These are phyloP conservation scores for Sanderia malayensis DNA, from an alignment of 30 jellyfish, hydroid and myxozoan genomes.

Conservation along the genomic window DNA sequence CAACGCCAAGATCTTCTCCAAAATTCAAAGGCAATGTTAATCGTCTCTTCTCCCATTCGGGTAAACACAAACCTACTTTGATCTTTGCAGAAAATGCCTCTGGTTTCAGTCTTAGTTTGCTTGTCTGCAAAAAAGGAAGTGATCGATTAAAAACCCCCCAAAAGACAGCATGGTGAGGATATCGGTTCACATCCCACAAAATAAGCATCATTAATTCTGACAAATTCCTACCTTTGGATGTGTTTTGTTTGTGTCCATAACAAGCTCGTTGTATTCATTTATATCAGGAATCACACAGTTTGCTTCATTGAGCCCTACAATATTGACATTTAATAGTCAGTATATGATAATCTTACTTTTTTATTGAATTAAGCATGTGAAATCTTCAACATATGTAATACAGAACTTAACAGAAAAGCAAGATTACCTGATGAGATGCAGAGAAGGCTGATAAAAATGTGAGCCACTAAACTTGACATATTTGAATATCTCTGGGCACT, in stretches of 20 bases:
- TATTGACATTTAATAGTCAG: no score
- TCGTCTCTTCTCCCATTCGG: slow-evolving; percentile 68
- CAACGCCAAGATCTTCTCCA: slow-evolving; percentile 46
- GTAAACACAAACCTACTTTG: slow-evolving; percentile 82
- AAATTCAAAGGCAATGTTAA: slow-evolving; percentile 37
- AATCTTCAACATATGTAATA: no score
- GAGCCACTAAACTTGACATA: background rate
- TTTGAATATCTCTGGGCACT: background rate
- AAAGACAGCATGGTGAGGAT: no score
- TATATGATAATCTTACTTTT: no score
- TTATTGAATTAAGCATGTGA: no score
- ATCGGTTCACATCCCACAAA: no score
- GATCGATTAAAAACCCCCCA: no score
- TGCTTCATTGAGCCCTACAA: slow-evolving; percentile 11
- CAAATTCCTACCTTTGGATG: slow-evolving; percentile 22
- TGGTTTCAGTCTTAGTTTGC: slow-evolving; percentile 2
- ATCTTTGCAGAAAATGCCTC: slow-evolving; percentile 11
- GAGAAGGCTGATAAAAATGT: slow-evolving; percentile 3
- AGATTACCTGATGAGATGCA: slow-evolving; percentile 28
- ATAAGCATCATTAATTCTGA: no score
- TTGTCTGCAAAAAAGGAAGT: background rate
- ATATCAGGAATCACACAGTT: slow-evolving; percentile 51
- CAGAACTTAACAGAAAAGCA: no score
- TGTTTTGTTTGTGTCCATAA: slow-evolving; percentile 31
- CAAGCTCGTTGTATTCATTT: slow-evolving; percentile 25